phyloP scores from a whole-genome alignment of 2,888 invertebrate genomes.

The Megamerina dolium region DNA sequence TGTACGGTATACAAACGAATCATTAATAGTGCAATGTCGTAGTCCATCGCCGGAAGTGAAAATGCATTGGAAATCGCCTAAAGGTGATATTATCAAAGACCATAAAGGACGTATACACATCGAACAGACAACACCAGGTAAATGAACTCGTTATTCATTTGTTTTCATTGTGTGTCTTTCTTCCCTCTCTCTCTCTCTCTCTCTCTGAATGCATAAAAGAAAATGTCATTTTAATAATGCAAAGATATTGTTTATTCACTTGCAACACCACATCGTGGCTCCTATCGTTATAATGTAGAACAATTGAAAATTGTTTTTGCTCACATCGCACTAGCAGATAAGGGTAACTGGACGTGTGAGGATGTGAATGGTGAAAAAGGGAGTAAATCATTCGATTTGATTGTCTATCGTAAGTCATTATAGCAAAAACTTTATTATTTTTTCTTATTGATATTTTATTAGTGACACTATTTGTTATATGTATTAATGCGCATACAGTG shows the following conservation, averaged over 20 bases:
- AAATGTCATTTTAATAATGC: not conserved
- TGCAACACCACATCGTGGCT: not conserved
- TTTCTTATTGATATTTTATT: too few species aligned
- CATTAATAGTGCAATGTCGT: conserved; percentile 49
- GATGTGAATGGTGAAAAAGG: conserved; percentile 28
- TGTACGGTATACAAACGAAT: conserved; percentile 49
- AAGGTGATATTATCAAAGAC: conserved; percentile 43
- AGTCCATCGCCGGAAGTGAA: conserved; percentile 35
- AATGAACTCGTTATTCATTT: too few species aligned
- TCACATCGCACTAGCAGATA: conserved; percentile 49
- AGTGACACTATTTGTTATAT: too few species aligned
- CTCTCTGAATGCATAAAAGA: too few species aligned
- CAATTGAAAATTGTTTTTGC: conserved; percentile 51
- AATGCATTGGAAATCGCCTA: conserved; percentile 48
- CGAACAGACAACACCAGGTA: conserved; percentile 38
- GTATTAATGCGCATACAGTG: too few species aligned
- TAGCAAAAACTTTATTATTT: conserved; percentile 2
- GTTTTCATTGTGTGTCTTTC: not conserved
- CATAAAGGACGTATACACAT: conserved; percentile 50
- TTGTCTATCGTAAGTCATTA: conserved; percentile 48
- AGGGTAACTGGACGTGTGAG: conserved; percentile 52
- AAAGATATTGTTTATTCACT: conserved; percentile 1
- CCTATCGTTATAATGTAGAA: conserved; percentile 24
- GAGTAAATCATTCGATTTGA: conserved; percentile 45
- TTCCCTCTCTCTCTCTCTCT: conserved; percentile 1